Percentiles rank a stretch among this genome's conserved stretches.
Conservation (phyloP, 2,797 vertebrate genomes). For the Melanitta fusca region DNA sequence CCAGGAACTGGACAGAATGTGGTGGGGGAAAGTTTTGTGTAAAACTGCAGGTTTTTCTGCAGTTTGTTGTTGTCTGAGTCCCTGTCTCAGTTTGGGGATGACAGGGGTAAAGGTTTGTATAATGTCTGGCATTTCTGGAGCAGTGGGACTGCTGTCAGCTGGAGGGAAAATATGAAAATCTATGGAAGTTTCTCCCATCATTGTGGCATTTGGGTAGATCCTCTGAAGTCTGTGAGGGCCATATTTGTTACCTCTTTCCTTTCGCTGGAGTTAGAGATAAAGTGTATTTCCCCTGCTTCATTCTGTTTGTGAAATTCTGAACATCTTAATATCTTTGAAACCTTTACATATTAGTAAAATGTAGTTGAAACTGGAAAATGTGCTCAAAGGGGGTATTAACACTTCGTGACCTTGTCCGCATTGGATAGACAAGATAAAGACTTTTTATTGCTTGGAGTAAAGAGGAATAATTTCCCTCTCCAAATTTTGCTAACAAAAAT, state of each 20-base stretch:
- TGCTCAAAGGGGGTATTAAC: neutral
- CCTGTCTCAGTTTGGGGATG: neutral
- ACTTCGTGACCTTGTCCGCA: neutral
- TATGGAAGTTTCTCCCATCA: neutral
- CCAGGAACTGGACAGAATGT: neutral
- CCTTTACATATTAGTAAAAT: neutral
- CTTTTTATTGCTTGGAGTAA: neutral
- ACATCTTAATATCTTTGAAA: neutral
- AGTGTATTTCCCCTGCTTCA: neutral
- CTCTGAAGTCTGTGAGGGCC: neutral
- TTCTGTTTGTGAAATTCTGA: neutral
- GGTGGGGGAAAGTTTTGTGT: neutral
- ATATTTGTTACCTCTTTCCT: neutral
- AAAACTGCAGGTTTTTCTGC: neutral
- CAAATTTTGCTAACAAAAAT: neutral
- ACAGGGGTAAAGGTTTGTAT: neutral
- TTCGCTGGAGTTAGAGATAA: neutral
- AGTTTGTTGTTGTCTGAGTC: neutral
- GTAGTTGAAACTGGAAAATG: neutral
- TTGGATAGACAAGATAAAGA: neutral
- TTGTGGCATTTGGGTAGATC: accelerated
- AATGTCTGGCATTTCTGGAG: neutral
- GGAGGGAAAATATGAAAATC: neutral
- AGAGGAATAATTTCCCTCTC: neutral
- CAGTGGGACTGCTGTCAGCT: neutral